Percentiles rank a stretch among this genome's conserved stretches.
phyloP scores from a whole-genome alignment of 2,888 invertebrate species.

The Conus canariensis region DNA sequence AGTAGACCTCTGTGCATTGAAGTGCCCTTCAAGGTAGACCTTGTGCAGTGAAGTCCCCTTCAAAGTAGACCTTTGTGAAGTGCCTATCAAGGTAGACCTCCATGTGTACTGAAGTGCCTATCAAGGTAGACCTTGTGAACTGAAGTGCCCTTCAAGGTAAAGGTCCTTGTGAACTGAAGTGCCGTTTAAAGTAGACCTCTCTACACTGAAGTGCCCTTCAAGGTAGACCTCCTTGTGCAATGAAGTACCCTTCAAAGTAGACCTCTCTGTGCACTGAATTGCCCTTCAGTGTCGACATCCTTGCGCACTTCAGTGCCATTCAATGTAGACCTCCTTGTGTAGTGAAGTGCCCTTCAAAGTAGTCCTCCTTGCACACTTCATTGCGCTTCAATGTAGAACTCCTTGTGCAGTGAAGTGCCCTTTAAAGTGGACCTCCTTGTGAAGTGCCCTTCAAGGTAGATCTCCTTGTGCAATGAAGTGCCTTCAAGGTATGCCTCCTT shows the following conservation, averaged over 20 bases:
- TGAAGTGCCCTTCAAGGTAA: slow-evolving; percentile 80
- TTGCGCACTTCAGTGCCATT: slow-evolving; percentile 96
- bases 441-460: background rate
- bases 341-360: background rate
- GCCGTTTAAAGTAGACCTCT: slow-evolving; percentile 82
- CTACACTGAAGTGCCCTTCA: background rate
- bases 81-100: background rate
- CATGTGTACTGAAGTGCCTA: background rate
- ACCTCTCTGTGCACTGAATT: slow-evolving; percentile 92
- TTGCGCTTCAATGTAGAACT: background rate
- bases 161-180: slow-evolving; percentile 81
- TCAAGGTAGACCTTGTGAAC: slow-evolving; percentile 84
- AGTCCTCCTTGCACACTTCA: background rate
- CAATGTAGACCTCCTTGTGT: slow-evolving; percentile 80
- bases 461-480: background rate
- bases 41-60: background rate
- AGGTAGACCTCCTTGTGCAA: slow-evolving; percentile 92
- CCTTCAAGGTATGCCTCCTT: background rate
- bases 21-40: background rate
- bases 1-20: slow-evolving; percentile 68
- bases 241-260: slow-evolving; percentile 92
- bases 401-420: background rate
- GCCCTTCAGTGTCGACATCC: slow-evolving; percentile 85
- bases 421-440: too few relatives aligned
- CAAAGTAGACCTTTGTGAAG: background rate